Conservation (phyloP, 2,888 invertebrate genomes). For the Hofmannophila pseudospretella region DNA sequence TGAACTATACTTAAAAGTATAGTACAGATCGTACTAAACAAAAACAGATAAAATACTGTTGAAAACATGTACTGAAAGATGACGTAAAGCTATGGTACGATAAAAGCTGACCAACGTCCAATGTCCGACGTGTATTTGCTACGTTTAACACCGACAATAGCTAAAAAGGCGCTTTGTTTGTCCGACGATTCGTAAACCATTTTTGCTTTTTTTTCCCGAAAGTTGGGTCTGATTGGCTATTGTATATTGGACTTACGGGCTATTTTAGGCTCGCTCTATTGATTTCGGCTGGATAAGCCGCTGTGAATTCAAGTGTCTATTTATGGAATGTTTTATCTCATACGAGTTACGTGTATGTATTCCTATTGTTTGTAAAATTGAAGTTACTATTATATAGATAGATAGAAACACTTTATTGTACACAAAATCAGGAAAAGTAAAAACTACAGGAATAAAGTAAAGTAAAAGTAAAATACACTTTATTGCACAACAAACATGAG, state of each 20-base stretch:
- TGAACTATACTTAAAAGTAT: too few species aligned
- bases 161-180: conserved; percentile 20
- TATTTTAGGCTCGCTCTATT: conserved; percentile 13
- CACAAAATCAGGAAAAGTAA: too few species aligned
- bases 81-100: conserved; percentile 25
- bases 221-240: conserved; percentile 8
- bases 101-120: conserved; percentile 42
- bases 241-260: conserved; percentile 5
- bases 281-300: conserved; percentile 9
- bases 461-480: too few species aligned
- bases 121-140: conserved; percentile 32
- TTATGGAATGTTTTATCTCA: too few species aligned
- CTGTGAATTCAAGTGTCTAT: too few species aligned
- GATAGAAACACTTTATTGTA: too few species aligned
- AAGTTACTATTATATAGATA: too few species aligned
- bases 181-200: conserved; percentile 17
- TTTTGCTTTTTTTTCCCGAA: conserved; percentile 16
- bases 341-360: too few species aligned
- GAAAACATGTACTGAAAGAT: neutral
- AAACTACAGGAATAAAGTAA: too few species aligned
- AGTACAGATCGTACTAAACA: too few species aligned
- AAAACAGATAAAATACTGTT: neutral
- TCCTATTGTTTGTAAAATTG: too few species aligned
- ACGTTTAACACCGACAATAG: conserved; percentile 28
- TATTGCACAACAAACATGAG: too few species aligned